These are phyloP conservation scores for Maconellicoccus hirsutus DNA, from an alignment of 1,140 invertebrate genomes.

Conservation along the genomic window DNA sequence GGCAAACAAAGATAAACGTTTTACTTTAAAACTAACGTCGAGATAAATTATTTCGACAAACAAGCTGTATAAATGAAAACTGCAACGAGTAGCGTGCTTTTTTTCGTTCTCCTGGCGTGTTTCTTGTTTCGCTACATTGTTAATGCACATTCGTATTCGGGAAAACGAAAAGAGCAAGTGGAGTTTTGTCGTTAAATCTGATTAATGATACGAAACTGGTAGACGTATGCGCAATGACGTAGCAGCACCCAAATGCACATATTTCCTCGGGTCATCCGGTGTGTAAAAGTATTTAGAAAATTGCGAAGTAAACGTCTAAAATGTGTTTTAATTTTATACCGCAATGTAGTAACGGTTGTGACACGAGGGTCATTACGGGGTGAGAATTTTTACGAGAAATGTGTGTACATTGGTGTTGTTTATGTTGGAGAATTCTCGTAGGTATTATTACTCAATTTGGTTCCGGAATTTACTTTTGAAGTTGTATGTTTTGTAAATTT, in stretches of 20 bases:
- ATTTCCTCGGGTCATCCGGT: neutral
- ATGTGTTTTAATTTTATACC: neutral
- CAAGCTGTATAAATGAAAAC: neutral
- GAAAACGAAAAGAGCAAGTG: neutral
- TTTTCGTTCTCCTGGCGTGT: neutral
- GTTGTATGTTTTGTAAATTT: too few species aligned
- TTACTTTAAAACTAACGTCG: neutral
- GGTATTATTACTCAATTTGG: too few species aligned
- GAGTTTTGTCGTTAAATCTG: neutral
- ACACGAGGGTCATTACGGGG: too few species aligned
- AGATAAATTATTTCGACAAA: conserved; percentile 1
- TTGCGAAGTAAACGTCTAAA: neutral
- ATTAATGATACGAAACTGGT: neutral
- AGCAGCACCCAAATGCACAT: neutral
- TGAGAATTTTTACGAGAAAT: too few species aligned
- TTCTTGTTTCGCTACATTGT: neutral
- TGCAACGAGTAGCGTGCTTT: neutral
- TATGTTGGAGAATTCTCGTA: too few species aligned
- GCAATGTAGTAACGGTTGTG: neutral
- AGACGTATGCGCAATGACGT: too few species aligned
- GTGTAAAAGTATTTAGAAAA: neutral
- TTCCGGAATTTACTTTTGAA: too few species aligned
- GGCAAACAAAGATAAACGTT: neutral
- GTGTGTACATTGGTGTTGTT: too few species aligned
- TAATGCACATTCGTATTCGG: neutral